Percentiles rank a stretch among this genome's conserved stretches.
These are phyloP conservation scores for Cheilinus undulatus DNA, from an alignment of 2,113 vertebrate species.

Conservation along the genomic window DNA sequence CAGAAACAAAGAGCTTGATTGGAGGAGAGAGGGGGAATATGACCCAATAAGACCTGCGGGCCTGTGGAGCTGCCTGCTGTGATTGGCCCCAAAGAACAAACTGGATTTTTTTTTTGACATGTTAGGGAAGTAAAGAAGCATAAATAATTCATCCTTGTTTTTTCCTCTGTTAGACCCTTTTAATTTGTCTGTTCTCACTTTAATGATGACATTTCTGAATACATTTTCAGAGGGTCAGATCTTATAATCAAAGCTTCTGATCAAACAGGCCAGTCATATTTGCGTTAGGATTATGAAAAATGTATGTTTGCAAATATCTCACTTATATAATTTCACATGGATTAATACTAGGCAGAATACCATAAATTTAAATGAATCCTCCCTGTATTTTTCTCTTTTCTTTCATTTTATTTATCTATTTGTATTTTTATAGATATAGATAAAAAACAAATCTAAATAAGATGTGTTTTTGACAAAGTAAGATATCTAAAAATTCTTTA, in stretches of 20 bases:
- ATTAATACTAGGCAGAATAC: too few relatives aligned
- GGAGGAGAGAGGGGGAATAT: conserved; percentile 7
- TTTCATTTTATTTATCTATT: too few relatives aligned
- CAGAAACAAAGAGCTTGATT: conserved; percentile 28
- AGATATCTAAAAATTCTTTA: too few relatives aligned
- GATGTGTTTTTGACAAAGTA: too few relatives aligned
- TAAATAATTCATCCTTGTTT: conserved; percentile 24
- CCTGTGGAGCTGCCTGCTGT: conserved; percentile 21
- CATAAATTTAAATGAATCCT: too few relatives aligned
- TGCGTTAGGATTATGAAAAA: not conserved
- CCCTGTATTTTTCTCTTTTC: too few relatives aligned
- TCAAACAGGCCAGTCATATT: not conserved
- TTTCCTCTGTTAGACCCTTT: conserved; percentile 1
- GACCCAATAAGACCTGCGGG: conserved; percentile 9
- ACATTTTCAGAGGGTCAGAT: not conserved
- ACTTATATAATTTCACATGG: too few relatives aligned
- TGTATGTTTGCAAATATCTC: not conserved
- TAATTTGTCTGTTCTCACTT: conserved; percentile 9
- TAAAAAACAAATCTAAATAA: too few relatives aligned
- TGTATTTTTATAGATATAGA: too few relatives aligned
- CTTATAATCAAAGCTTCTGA: not conserved
- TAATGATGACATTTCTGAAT: not conserved
- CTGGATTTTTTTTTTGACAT: conserved; percentile 5
- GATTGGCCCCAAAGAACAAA: conserved; percentile 30
- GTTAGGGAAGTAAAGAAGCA: not conserved